Base-by-base conservation (phyloP, 2,888 invertebrate genomes). In the Rhingia campestris region DNA sequence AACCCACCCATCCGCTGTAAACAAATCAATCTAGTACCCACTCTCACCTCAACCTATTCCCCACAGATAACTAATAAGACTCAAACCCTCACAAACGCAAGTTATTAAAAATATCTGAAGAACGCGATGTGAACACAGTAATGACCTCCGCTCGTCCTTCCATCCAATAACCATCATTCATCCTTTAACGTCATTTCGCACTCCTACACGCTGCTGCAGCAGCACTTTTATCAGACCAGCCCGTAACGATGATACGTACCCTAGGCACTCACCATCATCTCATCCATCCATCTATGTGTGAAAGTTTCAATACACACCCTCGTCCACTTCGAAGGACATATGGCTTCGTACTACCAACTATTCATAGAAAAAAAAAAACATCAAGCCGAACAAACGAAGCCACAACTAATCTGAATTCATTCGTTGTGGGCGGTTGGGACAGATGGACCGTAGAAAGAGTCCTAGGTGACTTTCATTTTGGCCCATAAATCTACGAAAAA, bases 321-420 rank as follows among this genome's bases (percentile, higher is more conserved):
- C 75, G 73, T 73, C 77, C 67, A 75, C 9, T 75, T 69, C 74
- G 59, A 70, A 70, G 84, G 80, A 80, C 84, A 84, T 80, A 80
- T 80, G 74, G 69, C 53, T 51, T 66, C 47, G 22, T 2, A 22
- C 22, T 22, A 22, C 33, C 45, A n/a, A 49, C 49, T 4, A 4
- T 7, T 22, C 4, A 22, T 9, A 4, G n/a, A 59, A 1, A 10
- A 9, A 9, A 58, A 30, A 12, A 37, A 45, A 54, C 14, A 45
- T 2, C 22, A 22, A 22, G 2, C 22, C 22, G 30, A 5, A 45
- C 9, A 33, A 43, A 7, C 33, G 37, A 51, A 22, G n/a, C 14
- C 10, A n/a, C 74, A 75, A 84, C 84, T 84, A 84, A 84, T 84
- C 84, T 84, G 84, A 84, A 84, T 84, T 84, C 84, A 84, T 84